Base-by-base conservation (phyloP, 1,140 invertebrate species). In the Argopecten irradians region DNA sequence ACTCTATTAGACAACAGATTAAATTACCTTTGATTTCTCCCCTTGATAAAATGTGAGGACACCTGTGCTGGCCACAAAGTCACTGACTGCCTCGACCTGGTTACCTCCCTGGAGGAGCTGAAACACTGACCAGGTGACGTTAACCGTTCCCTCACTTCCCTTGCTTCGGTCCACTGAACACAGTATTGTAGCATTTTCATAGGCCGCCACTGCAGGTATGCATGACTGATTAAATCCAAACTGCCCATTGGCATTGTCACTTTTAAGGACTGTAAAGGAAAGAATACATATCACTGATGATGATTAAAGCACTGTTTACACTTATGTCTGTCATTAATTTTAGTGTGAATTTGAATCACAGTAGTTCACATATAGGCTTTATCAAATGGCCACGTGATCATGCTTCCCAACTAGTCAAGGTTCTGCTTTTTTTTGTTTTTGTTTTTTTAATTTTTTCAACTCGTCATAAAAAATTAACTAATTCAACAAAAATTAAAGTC, bases 211-310 rank as follows among this genome's bases (percentile, higher is more conserved):
- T 28, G 89, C 84, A 7, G 94, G 94, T 0, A 87, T 87, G 89
- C 94, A 95, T n/a, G 85, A 89, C 36, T 89, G 89, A n/a, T 86
- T 71, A 85, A 95, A 94, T 33, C 93, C 92, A 90, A 95, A 95
- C 89, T 94, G 83, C 22, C 95, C 95, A 92, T 95, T 95, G 28
- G 95, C 94, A 93, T 94, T 94, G 92, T 95, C 95, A 93, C 95
- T 95, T 89, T 95, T 95, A 89, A 94, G 84, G 84, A 95, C 95
- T 95, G 90, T 39, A 92, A 92, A 86, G 88, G 43, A 88, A 91
- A 35, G 85, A 84, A 85, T 85, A n/a, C n/a, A n/a, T n/a, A n/a
- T n/a, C n/a, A n/a, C n/a, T n/a, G n/a, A n/a, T n/a, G n/a, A n/a
- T n/a, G n/a, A n/a, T n/a, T n/a, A n/a, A n/a, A n/a, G n/a, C n/a